A percentile compares a stretch with the other conserved stretches of the same genome.
These are phyloP conservation scores for Centropristis striata DNA, from an alignment of 2,113 vertebrate genomes.

Conservation along the genomic window DNA sequence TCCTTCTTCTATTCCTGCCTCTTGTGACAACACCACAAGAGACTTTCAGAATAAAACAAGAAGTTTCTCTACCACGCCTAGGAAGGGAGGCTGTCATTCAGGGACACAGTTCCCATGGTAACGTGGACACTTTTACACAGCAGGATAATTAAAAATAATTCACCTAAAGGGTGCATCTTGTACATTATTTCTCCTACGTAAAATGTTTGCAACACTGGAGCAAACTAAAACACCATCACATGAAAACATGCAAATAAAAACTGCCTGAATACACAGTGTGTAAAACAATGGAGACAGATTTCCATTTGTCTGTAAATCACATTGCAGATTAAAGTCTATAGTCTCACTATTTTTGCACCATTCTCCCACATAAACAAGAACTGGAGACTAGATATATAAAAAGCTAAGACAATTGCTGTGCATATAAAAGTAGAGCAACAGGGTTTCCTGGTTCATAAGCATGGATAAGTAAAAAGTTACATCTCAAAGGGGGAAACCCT, in stretches of 20 bases:
- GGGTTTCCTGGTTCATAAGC: not conserved
- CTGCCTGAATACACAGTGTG: not conserved
- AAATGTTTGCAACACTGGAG: not conserved
- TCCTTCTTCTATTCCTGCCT: slow-evolving; percentile 45
- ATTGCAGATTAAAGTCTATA: not conserved
- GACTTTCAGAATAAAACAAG: slow-evolving; percentile 45
- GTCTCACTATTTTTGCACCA: not conserved
- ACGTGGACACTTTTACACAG: slow-evolving; percentile 68
- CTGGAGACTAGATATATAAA: not conserved
- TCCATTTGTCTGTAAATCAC: not conserved
- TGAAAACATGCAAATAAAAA: slow-evolving; percentile 13
- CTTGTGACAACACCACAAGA: slow-evolving; percentile 61
- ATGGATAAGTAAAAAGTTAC: not conserved
- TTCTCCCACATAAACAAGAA: not conserved
- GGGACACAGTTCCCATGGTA: slow-evolving; percentile 81
- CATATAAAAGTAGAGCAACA: not conserved
- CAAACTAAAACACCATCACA: slow-evolving; percentile 27
- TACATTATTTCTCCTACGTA: not conserved
- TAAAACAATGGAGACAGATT: not conserved
- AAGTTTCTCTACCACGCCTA: slow-evolving; percentile 81
- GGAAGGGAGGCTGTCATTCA: slow-evolving; percentile 81
- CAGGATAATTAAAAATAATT: not conserved
- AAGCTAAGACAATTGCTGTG: not conserved
- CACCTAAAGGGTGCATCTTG: not conserved
- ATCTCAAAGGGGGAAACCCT: not conserved